Evolutionary conservation across 2,888 invertebrate species (phyloP), one percentile per base, ranked within the genome.

Genomic region (Ormyrus nitidulus): DNA sequence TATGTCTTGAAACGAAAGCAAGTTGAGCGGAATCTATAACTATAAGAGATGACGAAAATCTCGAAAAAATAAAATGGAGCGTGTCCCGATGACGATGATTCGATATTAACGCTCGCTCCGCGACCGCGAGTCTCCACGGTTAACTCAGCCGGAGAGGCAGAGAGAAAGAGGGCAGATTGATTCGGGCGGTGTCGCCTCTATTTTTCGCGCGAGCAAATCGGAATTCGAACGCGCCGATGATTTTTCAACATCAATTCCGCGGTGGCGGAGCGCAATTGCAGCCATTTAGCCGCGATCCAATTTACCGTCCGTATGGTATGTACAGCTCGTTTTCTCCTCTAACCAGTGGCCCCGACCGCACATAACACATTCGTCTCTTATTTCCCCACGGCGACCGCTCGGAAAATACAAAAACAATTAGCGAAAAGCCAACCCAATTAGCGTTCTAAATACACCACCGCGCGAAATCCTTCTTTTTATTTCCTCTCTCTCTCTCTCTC

Each of bases 201-300:
- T 76, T 68, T 73, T 73, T 79, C 78, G 56, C 78, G 56, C 72
- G 53, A 74, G 46, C 53, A 64, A 80, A 80, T 77, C 70, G 65
- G 61, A 61, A 72, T 73, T 53, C 65, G 65, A 66, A 79, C 74
- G 75, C 56, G 61, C 34, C 68, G 64, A 79, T 81, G 79, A 76
- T 81, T 85, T 85, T 84, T 84, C 83, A 81, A 83, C 83, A 80
- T 83, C 83, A 81, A 80, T 79, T 76, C 68, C 75, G 34, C 34
- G 59, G 58, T 59, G 51, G 66, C 64, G 66, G 53, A 5, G 64
- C 11, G 78, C 82, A 68, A 78, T 80, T 73, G 79, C 83, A 80
- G 79, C 81, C 83, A 84, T 85, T 85, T 84, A 83, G 82, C 79
- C 82, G 81, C 83, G 83, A 83, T 85, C 83, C 83, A 84, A 85